A percentile compares a stretch with the other conserved stretches of the same genome.
Conservation (phyloP, 2,113 vertebrate species). For the Otolemur garnettii region DNA sequence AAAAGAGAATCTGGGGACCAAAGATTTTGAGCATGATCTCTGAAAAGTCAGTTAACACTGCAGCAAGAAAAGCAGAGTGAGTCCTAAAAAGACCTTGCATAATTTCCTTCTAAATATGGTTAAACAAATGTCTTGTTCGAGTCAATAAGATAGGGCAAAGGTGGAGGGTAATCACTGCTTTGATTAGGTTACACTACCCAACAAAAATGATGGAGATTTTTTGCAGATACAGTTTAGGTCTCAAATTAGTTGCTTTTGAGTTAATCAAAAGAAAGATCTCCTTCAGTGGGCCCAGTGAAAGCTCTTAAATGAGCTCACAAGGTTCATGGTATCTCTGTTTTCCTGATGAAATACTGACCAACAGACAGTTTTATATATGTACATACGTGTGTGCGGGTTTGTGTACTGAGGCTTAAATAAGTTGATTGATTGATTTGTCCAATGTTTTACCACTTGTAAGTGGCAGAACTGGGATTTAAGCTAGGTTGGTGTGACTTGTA, state of each 20-base stretch:
- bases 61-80: background rate
- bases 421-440: background rate
- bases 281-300: background rate
- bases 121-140: background rate
- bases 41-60: background rate
- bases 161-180: background rate
- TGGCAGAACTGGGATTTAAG: background rate
- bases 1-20: background rate
- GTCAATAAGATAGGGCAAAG: background rate
- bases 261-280: background rate
- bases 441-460: background rate
- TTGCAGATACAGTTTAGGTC: background rate
- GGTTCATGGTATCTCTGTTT: background rate
- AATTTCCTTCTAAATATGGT: background rate
- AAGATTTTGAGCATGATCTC: background rate
- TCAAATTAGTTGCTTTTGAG: background rate
- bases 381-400: background rate
- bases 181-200: background rate
- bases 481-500: background rate
- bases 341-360: background rate
- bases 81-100: background rate
- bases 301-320: background rate
- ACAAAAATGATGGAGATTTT: background rate
- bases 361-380: background rate
- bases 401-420: background rate